Conservation (phyloP, 2,888 invertebrate species). For the Cantharis lateralis region DNA sequence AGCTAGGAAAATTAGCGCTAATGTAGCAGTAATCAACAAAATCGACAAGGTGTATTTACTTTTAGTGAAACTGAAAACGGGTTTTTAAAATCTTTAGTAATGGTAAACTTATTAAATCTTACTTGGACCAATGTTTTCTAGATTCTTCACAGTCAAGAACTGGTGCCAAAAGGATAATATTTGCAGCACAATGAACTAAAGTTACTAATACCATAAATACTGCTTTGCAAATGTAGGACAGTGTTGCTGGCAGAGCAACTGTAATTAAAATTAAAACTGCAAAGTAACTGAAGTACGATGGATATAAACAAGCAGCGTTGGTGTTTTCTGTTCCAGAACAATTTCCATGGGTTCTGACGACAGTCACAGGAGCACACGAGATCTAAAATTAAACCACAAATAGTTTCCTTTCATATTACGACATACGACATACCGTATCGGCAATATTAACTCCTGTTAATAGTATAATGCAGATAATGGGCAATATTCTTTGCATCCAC, state of each 20-base stretch:
- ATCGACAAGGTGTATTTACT: constrained; percentile 59
- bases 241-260: constrained; percentile 71
- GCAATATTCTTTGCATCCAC: constrained; percentile 61
- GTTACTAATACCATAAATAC: constrained; percentile 66
- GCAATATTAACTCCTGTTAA: constrained; percentile 64
- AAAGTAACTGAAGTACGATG: constrained; percentile 76
- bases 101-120: constrained; percentile 13
- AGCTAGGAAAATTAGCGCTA: constrained; percentile 65
- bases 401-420: not conserved
- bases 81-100: constrained; percentile 6
- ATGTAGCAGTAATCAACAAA: constrained; percentile 60
- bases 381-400: constrained; percentile 38
- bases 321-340: constrained; percentile 49
- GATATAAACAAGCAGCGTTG: constrained; percentile 63
- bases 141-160: constrained; percentile 64
- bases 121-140: constrained; percentile 54
- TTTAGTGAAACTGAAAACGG: constrained; percentile 49
- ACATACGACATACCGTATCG: constrained; percentile 63
- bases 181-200: constrained; percentile 64
- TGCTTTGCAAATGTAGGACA: constrained; percentile 72
- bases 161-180: constrained; percentile 61
- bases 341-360: constrained; percentile 39
- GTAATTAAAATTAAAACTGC: constrained; percentile 71
- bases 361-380: constrained; percentile 41
- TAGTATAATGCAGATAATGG: constrained; percentile 61